A percentile compares a stretch with the other conserved stretches of the same genome.
These are phyloP conservation scores for Corvus hawaiiensis DNA, from an alignment of 2,113 vertebrate species.

Conservation along the genomic window DNA sequence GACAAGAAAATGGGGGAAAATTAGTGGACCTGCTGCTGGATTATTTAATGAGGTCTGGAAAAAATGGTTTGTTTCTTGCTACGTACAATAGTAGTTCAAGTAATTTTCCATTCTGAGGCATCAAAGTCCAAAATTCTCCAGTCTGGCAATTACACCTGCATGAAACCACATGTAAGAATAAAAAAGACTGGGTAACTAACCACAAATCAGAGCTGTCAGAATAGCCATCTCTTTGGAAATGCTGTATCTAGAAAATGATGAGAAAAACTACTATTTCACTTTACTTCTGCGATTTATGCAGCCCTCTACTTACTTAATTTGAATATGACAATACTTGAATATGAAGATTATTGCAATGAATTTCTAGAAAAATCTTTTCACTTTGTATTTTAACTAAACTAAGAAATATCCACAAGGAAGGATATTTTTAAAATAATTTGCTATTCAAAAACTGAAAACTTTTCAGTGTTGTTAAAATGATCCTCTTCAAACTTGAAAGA, in stretches of 20 bases:
- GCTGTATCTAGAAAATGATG: not conserved
- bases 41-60: not conserved
- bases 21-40: not conserved
- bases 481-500: not conserved
- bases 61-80: not conserved
- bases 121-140: not conserved
- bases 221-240: not conserved
- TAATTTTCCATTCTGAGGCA: not conserved
- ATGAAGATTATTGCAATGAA: not conserved
- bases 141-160: not conserved
- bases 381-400: not conserved
- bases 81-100: not conserved
- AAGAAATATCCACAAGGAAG: not conserved
- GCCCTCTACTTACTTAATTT: not conserved
- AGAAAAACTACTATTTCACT: not conserved
- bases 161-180: not conserved
- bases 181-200: not conserved
- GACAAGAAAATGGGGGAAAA: not conserved
- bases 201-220: not conserved
- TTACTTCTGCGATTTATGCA: not conserved
- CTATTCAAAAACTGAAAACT: not conserved
- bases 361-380: not conserved
- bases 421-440: not conserved
- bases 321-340: not conserved
- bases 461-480: not conserved